These are phyloP conservation scores for Porites lobata DNA, from an alignment of 92 coral and sea anemone genomes.

Conservation along the genomic window DNA sequence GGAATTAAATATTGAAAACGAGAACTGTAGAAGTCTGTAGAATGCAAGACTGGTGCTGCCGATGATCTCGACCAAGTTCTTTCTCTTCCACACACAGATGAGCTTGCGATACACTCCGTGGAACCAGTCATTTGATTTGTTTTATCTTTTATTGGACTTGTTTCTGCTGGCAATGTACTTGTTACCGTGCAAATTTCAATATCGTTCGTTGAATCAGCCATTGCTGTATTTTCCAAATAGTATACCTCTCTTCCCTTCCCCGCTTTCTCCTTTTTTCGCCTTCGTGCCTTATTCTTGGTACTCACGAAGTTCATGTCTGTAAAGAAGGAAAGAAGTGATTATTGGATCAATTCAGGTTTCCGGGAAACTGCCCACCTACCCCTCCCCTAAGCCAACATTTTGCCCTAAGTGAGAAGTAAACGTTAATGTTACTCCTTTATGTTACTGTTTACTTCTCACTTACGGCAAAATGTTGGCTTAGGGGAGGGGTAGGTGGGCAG, in stretches of 20 bases:
- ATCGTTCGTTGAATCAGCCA: background rate
- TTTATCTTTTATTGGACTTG: background rate
- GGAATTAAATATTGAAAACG: too few species aligned
- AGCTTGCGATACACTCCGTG: background rate
- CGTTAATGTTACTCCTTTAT: too few species aligned
- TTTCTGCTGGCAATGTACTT: background rate
- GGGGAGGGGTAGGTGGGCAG: too few species aligned
- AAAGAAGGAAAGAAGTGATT: background rate
- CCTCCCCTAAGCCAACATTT: too few species aligned
- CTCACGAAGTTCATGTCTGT: background rate
- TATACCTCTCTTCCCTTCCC: background rate
- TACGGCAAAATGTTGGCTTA: too few species aligned
- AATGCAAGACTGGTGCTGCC: constrained; percentile 1
- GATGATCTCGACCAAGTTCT: constrained; percentile 7
- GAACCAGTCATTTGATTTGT: background rate
- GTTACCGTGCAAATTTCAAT: background rate
- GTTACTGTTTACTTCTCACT: too few species aligned
- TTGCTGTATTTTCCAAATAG: constrained; percentile 7
- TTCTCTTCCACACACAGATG: constrained; percentile 1
- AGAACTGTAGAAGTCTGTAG: too few species aligned
- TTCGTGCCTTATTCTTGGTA: background rate
- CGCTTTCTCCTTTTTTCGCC: constrained; percentile 15
- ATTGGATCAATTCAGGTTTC: background rate
- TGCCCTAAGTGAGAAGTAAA: too few species aligned
- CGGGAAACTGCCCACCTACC: too few species aligned